Evolutionary conservation across 2,888 invertebrate species (phyloP), one percentile per base, ranked within the genome.

Genomic region (Eristalis intricaria): DNA sequence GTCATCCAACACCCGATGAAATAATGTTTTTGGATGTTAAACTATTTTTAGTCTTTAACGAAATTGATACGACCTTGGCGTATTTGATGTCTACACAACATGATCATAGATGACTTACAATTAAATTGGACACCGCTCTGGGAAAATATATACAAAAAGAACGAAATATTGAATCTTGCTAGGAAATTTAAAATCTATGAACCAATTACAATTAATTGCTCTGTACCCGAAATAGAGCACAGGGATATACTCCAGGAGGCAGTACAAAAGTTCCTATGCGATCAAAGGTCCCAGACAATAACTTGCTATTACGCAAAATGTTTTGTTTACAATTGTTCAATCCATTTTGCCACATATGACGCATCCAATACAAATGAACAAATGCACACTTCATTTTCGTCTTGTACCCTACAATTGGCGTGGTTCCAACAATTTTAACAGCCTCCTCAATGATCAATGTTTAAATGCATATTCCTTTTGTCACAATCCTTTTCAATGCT

Each of bases 391-490:
- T 19, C 38, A 38, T 43, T 66, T 43, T n/a, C 63, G n/a, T 23
- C 32, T 43, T 10, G 1, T 22, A 32, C 68, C 61, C 29, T 4
- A 61, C 50, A 40, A 0, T 80, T 84, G 84, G 70, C 84, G 75
- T 61, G 4, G 13, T 56, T 29, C 75, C 80, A 84, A 84, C 22
- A 56, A 26, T 23, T 19, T 35, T 65, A 23, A 58, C 56, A 58
- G 35, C 22, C 19, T 35, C 3, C 56, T 81, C 64, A 58, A 65
- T 70, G 61, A 60, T 76, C 38, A 65, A 63, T 73, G 63, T 35
- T 66, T 22, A 32, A 77, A 74, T 64, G 32, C 8, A 68, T 61
- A 74, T 73, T 73, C 68, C 23, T 32, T 43, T 29, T 77, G 71
- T 65, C 70, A 60, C 56, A 29, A 63, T 50, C 11, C 11, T 64